These are phyloP conservation scores for Melospiza georgiana DNA, from an alignment of 2,113 vertebrate species.

Conservation along the genomic window DNA sequence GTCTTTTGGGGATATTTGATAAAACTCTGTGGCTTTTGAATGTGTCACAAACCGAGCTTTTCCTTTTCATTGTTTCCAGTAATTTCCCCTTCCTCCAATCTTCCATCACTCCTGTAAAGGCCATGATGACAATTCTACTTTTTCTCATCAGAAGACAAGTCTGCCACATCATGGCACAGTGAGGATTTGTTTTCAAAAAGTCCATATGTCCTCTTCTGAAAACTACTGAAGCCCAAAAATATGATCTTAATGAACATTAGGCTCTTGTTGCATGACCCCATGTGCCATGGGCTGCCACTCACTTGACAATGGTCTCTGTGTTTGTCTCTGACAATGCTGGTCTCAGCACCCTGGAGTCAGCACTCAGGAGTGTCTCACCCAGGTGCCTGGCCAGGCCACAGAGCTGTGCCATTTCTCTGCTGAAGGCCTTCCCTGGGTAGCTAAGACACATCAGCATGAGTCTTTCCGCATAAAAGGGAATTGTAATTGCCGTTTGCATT, in stretches of 20 bases:
- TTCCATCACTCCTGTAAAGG: background rate
- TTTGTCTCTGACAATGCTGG: background rate
- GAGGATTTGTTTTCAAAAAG: background rate
- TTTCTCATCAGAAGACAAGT: background rate
- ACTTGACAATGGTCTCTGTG: background rate
- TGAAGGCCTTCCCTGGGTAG: background rate
- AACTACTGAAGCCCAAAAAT: background rate
- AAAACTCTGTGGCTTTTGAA: background rate
- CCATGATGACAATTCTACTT: background rate
- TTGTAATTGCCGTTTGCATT: background rate
- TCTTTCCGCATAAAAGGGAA: background rate
- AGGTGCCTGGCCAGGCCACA: background rate
- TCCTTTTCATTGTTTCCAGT: background rate
- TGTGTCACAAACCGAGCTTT: background rate
- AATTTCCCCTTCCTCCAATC: background rate
- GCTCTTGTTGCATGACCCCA: background rate
- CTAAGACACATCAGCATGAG: background rate
- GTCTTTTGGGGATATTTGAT: background rate
- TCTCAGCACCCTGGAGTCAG: background rate
- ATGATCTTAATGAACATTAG: background rate
- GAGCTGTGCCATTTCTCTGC: background rate
- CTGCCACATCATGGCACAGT: background rate
- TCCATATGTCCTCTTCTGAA: background rate
- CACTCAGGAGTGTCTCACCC: accelerated
- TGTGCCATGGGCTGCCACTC: background rate